Evolutionary conservation across 1,140 invertebrate genomes (phyloP), one percentile per base, ranked within the genome.

Genomic region (Dendroctonus valens): DNA sequence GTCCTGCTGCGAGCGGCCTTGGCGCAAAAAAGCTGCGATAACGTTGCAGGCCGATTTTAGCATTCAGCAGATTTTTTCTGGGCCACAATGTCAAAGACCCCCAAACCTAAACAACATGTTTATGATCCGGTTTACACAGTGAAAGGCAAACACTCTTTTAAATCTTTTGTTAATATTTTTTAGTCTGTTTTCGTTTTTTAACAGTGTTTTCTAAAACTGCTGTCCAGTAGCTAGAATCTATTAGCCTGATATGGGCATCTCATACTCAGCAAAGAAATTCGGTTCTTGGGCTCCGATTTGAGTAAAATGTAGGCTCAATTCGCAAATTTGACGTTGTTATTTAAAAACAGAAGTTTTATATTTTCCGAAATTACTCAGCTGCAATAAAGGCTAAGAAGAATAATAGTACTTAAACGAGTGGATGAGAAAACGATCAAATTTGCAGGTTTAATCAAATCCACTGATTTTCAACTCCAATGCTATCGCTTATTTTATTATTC

Each of bases 31-130:
- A 46, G 11, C n/a, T 14, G 59, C 55, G 15, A 8, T 8, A 52
- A 41, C 15, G 53, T n/a, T 41, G 53, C 44, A 40, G 48, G 49
- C 49, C 49, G 38, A 51, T 62, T 62, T 62, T 52, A 62, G 59
- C 59, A 53, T 52, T 62, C 61, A 55, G 61, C 51, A 54, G 51
- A 46, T 63, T 63, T 63, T 63, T 63, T 63, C 61, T 63, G 61
- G 61, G 51, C 61, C 61, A 63, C 51, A 39, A 44, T 48, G 61
- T 63, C 61, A 63, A 63, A 54, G 52, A 55, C 61, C 52, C 61
- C 52, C 61, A 42, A 63, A 63, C 53, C 38, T 62, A 62, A 62
- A 62, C 59, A 62, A 62, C 50, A 11, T 26, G 14, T 37, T 6
- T 7, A 3, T 55, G 51, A 12, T 14, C 55, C 7, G 39, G 61